Evolutionary conservation across 2,888 invertebrate genomes (phyloP).

Genomic region (Lucinisca nassula): DNA sequence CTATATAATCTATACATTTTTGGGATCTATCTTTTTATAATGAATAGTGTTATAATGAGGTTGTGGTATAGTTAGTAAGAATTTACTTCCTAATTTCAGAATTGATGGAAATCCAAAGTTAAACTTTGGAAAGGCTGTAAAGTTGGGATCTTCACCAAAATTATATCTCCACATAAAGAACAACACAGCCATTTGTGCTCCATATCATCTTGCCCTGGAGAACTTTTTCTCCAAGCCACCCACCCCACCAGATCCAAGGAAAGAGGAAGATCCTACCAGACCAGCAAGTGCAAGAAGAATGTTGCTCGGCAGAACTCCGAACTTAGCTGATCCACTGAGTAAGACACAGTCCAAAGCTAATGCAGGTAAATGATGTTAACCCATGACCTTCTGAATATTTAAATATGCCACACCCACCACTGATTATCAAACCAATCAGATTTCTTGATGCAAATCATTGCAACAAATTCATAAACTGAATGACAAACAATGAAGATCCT

Average conservation of each 20-base stretch:
- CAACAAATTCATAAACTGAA: too few species aligned
- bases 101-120: slow-evolving; percentile 42
- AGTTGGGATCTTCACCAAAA: slow-evolving; percentile 75
- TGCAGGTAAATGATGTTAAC: too few species aligned
- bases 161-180: slow-evolving; percentile 84
- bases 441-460: too few species aligned
- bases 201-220: slow-evolving; percentile 79
- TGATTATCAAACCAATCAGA: too few species aligned
- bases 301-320: slow-evolving; percentile 83
- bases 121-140: slow-evolving; percentile 82
- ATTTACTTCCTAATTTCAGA: too few species aligned
- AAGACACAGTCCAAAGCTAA: slow-evolving; percentile 79
- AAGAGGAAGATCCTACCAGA: slow-evolving; percentile 27
- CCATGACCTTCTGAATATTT: too few species aligned
- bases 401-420: too few species aligned
- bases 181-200: slow-evolving; percentile 84
- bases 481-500: too few species aligned
- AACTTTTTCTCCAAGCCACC: slow-evolving; percentile 80
- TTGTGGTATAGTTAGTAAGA: too few species aligned
- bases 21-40: too few species aligned
- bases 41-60: too few species aligned
- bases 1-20: too few species aligned
- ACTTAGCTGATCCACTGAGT: slow-evolving; percentile 83
- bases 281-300: slow-evolving; percentile 59
- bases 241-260: slow-evolving; percentile 76